A percentile compares a stretch with the other conserved stretches of the same genome.
phyloP scores from a whole-genome alignment of 2,888 invertebrate species.

The Allophyes oxyacanthae region DNA sequence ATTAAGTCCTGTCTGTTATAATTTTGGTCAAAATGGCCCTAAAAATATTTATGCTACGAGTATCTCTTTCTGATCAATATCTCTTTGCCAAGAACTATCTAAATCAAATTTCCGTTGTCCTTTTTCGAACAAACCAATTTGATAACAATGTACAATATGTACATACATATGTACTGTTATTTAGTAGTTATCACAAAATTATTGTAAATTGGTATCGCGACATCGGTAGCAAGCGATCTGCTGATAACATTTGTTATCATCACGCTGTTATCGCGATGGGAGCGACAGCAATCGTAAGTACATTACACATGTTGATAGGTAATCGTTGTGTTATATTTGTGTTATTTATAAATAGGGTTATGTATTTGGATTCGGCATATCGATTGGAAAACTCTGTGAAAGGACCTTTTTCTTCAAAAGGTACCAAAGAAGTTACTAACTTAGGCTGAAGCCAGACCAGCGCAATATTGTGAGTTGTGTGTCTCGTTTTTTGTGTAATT shows the following conservation, averaged over 20 bases:
- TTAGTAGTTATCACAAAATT: constrained; percentile 33
- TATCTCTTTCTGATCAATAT: no score
- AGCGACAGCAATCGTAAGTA: constrained; percentile 45
- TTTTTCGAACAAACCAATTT: constrained; percentile 6
- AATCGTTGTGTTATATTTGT: constrained; percentile 40
- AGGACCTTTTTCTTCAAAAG: no score
- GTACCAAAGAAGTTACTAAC: no score
- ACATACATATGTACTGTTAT: constrained; percentile 12
- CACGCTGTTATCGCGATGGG: constrained; percentile 42
- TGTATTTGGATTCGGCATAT: constrained; percentile 12
- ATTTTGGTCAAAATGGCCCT: no score
- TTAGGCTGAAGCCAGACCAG: no score
- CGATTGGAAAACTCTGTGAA: no score
- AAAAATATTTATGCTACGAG: no score
- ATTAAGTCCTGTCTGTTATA: no score
- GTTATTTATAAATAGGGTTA: constrained; percentile 19
- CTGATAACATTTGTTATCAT: constrained; percentile 46
- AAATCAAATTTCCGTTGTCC: neutral
- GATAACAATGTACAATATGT: no score
- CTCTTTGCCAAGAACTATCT: no score
- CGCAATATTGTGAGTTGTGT: no score
- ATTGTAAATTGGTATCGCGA: constrained; percentile 42
- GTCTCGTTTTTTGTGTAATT: no score
- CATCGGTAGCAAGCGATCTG: constrained; percentile 56
- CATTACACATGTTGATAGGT: constrained; percentile 47